A percentile compares a stretch with the other conserved stretches of the same genome.
Evolutionary conservation across 1,140 invertebrate genomes (phyloP).

Genomic region (Calliphora vicina): DNA sequence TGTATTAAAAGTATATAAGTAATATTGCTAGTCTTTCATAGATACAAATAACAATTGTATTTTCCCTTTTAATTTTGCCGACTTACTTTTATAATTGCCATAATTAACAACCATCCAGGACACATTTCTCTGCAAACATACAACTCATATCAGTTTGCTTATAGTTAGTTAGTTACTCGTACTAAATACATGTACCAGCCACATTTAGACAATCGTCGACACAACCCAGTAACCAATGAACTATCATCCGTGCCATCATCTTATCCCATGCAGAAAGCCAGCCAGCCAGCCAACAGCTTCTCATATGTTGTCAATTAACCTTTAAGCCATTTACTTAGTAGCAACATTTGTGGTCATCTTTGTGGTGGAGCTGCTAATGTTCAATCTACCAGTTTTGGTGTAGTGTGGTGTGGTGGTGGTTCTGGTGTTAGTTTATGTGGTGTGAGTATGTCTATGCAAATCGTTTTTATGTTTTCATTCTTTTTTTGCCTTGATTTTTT

Average conservation of each 20-base stretch:
- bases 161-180: too few species aligned
- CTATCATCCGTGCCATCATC: not conserved
- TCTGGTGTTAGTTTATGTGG: not conserved
- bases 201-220: not conserved
- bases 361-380: not conserved
- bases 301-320: constrained; percentile 24
- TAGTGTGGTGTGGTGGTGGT: too few species aligned
- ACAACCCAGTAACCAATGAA: not conserved
- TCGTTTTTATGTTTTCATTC: not conserved
- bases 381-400: not conserved
- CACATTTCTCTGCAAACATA: not conserved
- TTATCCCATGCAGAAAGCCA: not conserved
- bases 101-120: constrained; percentile 32
- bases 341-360: constrained; percentile 20
- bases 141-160: too few species aligned
- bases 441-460: not conserved
- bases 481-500: not conserved
- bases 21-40: too few species aligned
- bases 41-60: not conserved
- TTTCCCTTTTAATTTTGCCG: constrained; percentile 19
- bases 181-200: not conserved
- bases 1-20: too few species aligned
- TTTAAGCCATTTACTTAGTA: constrained; percentile 5
- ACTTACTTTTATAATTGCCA: constrained; percentile 31
- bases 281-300: not conserved